Evolutionary conservation across 2,797 vertebrate genomes (phyloP).

Genomic region (Tympanoctomys barrerae): DNA sequence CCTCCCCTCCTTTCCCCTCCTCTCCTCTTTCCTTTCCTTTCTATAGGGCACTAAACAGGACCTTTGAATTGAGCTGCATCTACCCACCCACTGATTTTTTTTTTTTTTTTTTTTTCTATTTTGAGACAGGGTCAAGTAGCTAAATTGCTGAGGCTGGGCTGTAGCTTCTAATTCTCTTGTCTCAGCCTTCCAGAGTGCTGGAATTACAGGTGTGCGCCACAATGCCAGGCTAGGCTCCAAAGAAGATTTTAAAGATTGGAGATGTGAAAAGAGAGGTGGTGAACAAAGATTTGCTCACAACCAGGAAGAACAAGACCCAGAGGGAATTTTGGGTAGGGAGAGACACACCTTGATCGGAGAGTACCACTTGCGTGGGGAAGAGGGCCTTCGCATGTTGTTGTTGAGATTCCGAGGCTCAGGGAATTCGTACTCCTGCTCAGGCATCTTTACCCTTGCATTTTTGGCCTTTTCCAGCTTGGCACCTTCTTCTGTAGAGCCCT

Average conservation of each 20-base stretch:
- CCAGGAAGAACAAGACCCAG: background rate
- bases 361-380: conserved; percentile 95
- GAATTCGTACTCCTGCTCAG: conserved; percentile 94
- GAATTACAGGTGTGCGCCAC: background rate
- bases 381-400: conserved; percentile 92
- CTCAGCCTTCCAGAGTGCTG: background rate
- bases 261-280: background rate
- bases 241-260: background rate
- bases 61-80: too few relatives aligned
- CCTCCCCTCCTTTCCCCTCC: too few relatives aligned
- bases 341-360: conserved; percentile 96
- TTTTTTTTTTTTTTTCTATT: background rate
- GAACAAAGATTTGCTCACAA: background rate
- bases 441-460: conserved; percentile 98
- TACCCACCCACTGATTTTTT: background rate
- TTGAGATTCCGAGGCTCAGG: conserved; percentile 92
- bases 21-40: background rate
- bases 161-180: background rate
- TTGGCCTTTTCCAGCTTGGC: conserved; percentile 99
- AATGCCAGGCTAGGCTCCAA: background rate
- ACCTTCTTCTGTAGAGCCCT: conserved; percentile 98
- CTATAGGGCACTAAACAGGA: too few relatives aligned
- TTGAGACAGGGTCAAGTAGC: background rate
- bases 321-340: background rate
- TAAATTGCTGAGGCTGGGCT: background rate